Evolutionary conservation across 1,140 invertebrate species (phyloP).

Genomic region (Cotesia glomerata): DNA sequence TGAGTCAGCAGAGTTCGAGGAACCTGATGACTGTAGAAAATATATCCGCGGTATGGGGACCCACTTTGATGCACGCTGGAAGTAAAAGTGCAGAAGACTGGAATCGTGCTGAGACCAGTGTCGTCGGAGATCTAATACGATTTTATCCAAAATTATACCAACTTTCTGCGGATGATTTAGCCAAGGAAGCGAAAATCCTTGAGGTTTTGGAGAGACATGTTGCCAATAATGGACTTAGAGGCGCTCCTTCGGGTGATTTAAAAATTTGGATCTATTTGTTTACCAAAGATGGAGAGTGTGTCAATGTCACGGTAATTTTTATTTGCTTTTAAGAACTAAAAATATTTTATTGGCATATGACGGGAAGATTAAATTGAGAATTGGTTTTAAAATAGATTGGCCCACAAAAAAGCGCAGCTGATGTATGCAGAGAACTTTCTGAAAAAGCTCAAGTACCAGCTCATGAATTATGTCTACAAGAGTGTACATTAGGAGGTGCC

Average conservation of each 20-base stretch:
- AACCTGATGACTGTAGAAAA: constrained; percentile 84
- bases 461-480: constrained; percentile 75
- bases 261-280: constrained; percentile 79
- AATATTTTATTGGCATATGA: background rate
- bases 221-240: constrained; percentile 62
- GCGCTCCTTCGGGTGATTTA: constrained; percentile 78
- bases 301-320: constrained; percentile 67
- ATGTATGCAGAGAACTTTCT: constrained; percentile 73
- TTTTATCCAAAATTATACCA: constrained; percentile 69
- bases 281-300: constrained; percentile 66
- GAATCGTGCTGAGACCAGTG: constrained; percentile 70
- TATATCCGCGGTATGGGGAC: constrained; percentile 84
- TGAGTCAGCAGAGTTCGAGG: constrained; percentile 74
- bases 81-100: constrained; percentile 64
- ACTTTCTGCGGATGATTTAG: constrained; percentile 66
- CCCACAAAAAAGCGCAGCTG: constrained; percentile 77
- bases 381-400: constrained; percentile 66
- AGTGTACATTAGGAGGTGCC: constrained; percentile 75
- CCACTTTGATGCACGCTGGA: constrained; percentile 78
- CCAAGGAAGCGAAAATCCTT: constrained; percentile 75
- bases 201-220: constrained; percentile 72
- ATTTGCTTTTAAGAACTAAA: background rate
- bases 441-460: constrained; percentile 68
- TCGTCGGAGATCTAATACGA: constrained; percentile 73
- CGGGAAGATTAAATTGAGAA: background rate